These are phyloP conservation scores for Hydrotaea cyrtoneurina DNA, from an alignment of 2,888 invertebrate genomes.

Conservation along the genomic window DNA sequence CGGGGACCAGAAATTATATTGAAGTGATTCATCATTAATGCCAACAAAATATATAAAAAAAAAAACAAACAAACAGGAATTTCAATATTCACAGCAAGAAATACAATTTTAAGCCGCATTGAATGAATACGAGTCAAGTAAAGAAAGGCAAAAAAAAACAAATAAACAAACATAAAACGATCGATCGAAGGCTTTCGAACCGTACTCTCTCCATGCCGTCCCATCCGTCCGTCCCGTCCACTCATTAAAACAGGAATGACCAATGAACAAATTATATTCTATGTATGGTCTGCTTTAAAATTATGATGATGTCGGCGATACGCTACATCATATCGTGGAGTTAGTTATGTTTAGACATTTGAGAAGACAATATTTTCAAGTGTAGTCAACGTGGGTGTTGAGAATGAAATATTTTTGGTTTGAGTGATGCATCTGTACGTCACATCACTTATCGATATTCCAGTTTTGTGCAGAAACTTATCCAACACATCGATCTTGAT, in stretches of 20 bases:
- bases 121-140: neutral
- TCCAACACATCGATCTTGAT: too few relatives aligned
- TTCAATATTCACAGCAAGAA: slow-evolving; percentile 20
- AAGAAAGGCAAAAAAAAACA: slow-evolving; percentile 14
- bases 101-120: neutral
- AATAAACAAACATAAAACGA: slow-evolving; percentile 29
- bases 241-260: slow-evolving; percentile 45
- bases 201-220: neutral
- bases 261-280: slow-evolving; percentile 51
- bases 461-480: too few relatives aligned
- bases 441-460: too few relatives aligned
- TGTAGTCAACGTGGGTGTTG: too few relatives aligned
- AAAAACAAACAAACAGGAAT: slow-evolving; percentile 55
- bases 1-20: slow-evolving; percentile 39
- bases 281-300: slow-evolving; percentile 30
- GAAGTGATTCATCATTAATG: slow-evolving; percentile 26
- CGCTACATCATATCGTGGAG: neutral
- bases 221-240: neutral
- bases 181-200: slow-evolving; percentile 5
- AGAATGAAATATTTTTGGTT: too few relatives aligned
- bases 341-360: too few relatives aligned
- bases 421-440: too few relatives aligned
- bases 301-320: neutral
- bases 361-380: too few relatives aligned
- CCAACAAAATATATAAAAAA: slow-evolving; percentile 30